These are phyloP conservation scores for Entelurus aequoreus DNA, from an alignment of 2,113 vertebrate species.

Conservation along the genomic window DNA sequence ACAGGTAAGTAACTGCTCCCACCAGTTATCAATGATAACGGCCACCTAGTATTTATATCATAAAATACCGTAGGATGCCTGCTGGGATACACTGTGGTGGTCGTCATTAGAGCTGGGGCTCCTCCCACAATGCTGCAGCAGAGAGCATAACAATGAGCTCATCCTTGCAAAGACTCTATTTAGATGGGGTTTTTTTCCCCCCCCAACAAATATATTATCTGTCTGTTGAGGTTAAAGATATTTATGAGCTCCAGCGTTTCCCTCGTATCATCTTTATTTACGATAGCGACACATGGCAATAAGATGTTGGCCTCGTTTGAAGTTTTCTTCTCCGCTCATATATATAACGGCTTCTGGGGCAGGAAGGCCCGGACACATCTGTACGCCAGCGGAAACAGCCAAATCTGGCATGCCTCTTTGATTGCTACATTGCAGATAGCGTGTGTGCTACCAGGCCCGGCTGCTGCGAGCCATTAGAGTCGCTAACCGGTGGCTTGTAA, in stretches of 20 bases:
- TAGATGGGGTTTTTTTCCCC: neutral
- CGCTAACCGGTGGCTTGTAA: conserved; percentile 7
- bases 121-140: no score
- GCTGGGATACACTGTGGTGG: no score
- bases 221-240: neutral
- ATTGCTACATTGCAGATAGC: conserved; percentile 8
- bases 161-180: conserved; percentile 4
- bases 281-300: conserved; percentile 7
- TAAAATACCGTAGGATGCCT: no score
- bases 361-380: neutral
- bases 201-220: neutral
- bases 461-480: neutral
- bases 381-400: conserved; percentile 3
- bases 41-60: no score
- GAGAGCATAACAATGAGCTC: no score
- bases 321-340: neutral
- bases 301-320: conserved; percentile 9
- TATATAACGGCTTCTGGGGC: no score
- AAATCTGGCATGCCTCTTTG: conserved; percentile 6
- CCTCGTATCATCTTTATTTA: neutral
- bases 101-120: no score
- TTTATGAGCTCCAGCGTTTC: conserved; percentile 1
- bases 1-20: no score
- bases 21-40: no score
- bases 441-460: neutral